A percentile compares a stretch with the other conserved stretches of the same genome.
These are phyloP conservation scores for Tuberolachnus salignus DNA, from an alignment of 2,888 invertebrate genomes.

Conservation along the genomic window DNA sequence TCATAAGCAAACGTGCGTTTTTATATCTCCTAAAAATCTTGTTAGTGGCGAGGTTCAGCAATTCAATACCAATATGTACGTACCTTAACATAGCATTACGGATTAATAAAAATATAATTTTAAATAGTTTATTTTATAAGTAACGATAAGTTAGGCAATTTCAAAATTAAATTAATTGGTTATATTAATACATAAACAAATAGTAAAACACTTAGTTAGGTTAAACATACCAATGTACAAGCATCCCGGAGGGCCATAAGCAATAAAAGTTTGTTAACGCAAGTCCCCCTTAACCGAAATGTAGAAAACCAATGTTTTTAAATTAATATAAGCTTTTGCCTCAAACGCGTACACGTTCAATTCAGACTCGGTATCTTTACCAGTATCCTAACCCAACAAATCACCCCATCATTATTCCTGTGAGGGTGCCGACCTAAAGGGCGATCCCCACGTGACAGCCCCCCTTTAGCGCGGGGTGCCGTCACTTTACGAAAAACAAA, in stretches of 20 bases:
- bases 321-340: neutral
- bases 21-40: too few relatives aligned
- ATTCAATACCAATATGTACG: too few relatives aligned
- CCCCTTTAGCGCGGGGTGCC: neutral
- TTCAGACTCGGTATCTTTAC: neutral
- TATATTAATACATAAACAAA: too few relatives aligned
- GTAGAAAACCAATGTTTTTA: neutral
- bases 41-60: too few relatives aligned
- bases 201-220: too few relatives aligned
- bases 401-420: neutral
- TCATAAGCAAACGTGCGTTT: too few relatives aligned
- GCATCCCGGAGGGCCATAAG: neutral
- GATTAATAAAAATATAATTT: too few relatives aligned
- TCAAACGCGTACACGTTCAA: neutral
- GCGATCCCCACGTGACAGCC: slow-evolving; percentile 23
- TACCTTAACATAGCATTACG: too few relatives aligned
- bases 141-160: too few relatives aligned
- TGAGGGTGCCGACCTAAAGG: neutral
- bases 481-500: neutral
- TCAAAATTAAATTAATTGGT: too few relatives aligned
- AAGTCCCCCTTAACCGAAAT: too few relatives aligned
- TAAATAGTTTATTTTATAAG: too few relatives aligned
- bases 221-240: neutral
- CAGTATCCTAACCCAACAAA: slow-evolving; percentile 8
- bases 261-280: neutral